Evolutionary conservation across 2,888 invertebrate species (phyloP).

Genomic region (Drosophila neonasuta): DNA sequence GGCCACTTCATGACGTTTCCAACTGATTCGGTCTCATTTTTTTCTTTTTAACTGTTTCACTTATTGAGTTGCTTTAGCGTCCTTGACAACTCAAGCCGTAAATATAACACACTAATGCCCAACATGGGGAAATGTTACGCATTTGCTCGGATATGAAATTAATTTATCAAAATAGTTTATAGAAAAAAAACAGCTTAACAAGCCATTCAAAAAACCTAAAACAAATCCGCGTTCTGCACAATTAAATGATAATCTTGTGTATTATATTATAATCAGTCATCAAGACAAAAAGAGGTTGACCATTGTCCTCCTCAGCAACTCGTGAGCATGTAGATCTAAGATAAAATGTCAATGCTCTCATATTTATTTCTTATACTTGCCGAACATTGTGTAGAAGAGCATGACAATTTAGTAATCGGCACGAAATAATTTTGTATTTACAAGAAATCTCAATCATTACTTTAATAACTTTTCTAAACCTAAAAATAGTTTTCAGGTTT

Average conservation of each 20-base stretch:
- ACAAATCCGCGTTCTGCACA: constrained; percentile 17
- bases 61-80: constrained; percentile 31
- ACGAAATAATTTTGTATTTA: neutral
- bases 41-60: constrained; percentile 37
- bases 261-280: constrained; percentile 4
- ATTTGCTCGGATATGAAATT: constrained; percentile 29
- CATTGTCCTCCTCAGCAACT: constrained; percentile 1
- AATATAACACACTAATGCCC: constrained; percentile 32
- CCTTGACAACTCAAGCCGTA: constrained; percentile 40
- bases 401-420: neutral
- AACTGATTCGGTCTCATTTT: constrained; percentile 12
- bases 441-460: neutral
- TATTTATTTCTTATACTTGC: constrained; percentile 3
- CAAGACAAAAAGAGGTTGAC: constrained; percentile 5
- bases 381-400: neutral
- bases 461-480: neutral
- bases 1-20: constrained; percentile 27
- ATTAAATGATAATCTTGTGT: constrained; percentile 10
- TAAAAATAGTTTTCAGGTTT: no score
- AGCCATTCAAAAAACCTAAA: constrained; percentile 8
- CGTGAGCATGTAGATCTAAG: constrained; percentile 4
- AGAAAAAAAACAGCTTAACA: constrained; percentile 1
- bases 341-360: constrained; percentile 13
- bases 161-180: constrained; percentile 27
- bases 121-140: constrained; percentile 38